Conservation (phyloP, 2,113 vertebrate species). For the Corythaixoides concolor region DNA sequence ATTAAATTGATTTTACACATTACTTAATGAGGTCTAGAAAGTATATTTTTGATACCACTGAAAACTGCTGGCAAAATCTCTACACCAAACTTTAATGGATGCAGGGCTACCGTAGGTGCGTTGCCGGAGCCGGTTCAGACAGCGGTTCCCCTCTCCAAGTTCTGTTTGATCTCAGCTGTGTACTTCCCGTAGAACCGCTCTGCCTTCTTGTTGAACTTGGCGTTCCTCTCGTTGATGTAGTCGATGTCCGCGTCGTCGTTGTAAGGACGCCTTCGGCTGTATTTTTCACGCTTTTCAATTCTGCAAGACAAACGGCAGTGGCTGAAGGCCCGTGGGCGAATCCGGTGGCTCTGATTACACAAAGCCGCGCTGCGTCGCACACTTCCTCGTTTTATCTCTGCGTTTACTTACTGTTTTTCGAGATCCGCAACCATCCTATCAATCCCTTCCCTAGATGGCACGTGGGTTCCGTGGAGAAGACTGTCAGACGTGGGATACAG, state of each 20-base stretch:
- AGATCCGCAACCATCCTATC: constrained; percentile 94
- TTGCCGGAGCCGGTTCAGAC: constrained; percentile 69
- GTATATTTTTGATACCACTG: rapidly evolving
- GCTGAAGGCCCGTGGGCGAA: too few relatives aligned
- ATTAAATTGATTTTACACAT: rapidly evolving
- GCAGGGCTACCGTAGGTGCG: rapidly evolving
- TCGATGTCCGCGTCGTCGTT: constrained; percentile 95
- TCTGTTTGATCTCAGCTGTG: constrained; percentile 96
- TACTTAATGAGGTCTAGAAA: too few relatives aligned
- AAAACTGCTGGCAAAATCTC: rapidly evolving
- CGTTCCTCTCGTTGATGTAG: constrained; percentile 97
- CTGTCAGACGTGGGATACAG: constrained; percentile 93
- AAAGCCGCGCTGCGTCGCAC: rapidly evolving
- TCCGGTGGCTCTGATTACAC: rapidly evolving
- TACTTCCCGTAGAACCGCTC: constrained; percentile 98
- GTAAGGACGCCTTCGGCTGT: constrained; percentile 91
- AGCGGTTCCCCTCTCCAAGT: constrained; percentile 95
- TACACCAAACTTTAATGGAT: rapidly evolving
- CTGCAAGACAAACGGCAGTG: constrained; percentile 53
- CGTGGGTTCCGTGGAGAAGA: constrained; percentile 91
- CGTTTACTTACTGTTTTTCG: constrained; percentile 90
- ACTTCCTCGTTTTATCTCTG: rapidly evolving
- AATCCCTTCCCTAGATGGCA: constrained; percentile 86
- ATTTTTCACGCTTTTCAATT: constrained; percentile 94
- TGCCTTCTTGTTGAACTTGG: constrained; percentile 99